Evolutionary conservation across 2,888 invertebrate species (phyloP).

Genomic region (Branchipolynoe longqiensis): DNA sequence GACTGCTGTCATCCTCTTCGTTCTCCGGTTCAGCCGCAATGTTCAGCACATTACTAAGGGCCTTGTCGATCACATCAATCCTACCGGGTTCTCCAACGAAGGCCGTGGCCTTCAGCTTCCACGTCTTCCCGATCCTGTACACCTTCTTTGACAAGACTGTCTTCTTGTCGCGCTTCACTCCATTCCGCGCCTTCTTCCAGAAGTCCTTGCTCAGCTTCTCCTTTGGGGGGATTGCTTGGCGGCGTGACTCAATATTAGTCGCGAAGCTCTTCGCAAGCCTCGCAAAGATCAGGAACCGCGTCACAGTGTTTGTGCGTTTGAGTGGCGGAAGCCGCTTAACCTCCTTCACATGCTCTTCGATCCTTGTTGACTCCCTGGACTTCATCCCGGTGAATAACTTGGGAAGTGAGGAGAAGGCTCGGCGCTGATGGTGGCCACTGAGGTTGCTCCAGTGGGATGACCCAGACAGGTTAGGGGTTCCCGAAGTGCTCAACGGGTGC

Average conservation of each 20-base stretch:
- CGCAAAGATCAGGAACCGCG: neutral
- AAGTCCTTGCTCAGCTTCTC: constrained; percentile 37
- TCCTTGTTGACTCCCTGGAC: neutral
- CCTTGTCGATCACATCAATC: constrained; percentile 18
- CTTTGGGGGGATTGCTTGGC: constrained; percentile 28
- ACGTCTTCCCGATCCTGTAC: constrained; percentile 21
- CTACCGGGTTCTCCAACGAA: constrained; percentile 37
- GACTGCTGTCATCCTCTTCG: no score
- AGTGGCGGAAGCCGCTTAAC: constrained; percentile 6
- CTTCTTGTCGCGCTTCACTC: constrained; percentile 8
- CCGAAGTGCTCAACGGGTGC: neutral
- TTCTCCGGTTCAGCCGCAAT: neutral
- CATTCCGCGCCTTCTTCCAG: constrained; percentile 12
- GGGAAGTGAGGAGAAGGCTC: constrained; percentile 14
- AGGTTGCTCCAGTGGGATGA: neutral
- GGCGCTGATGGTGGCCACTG: neutral
- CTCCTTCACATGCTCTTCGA: neutral
- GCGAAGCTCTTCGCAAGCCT: constrained; percentile 20
- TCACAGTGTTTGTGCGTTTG: constrained; percentile 25
- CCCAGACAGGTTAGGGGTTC: no score
- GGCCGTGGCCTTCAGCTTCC: constrained; percentile 36
- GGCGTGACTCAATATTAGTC: neutral
- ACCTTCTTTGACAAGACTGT: neutral
- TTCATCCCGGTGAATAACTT: neutral
- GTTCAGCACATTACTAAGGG: neutral